Percentiles rank a stretch among this genome's conserved stretches.
phyloP scores from a whole-genome alignment of 2,888 invertebrate genomes.

The Steinernema carpocapsae region DNA sequence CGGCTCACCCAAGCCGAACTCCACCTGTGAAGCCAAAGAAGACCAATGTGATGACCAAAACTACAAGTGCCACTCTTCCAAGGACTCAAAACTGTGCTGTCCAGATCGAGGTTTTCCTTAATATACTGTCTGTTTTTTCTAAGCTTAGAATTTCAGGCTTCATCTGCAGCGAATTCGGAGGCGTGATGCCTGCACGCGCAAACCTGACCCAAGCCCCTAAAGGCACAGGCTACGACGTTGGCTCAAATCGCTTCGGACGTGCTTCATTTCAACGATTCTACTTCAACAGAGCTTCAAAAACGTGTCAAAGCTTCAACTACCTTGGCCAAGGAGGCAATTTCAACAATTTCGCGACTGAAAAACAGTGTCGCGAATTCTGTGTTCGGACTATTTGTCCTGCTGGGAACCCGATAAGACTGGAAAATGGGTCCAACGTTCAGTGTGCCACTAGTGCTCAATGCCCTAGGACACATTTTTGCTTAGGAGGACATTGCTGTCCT shows the following conservation, averaged over 20 bases:
- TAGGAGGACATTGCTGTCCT: conserved; percentile 58
- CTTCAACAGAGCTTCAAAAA: conserved; percentile 46
- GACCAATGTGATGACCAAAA: conserved; percentile 40
- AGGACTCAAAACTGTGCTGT: conserved; percentile 45
- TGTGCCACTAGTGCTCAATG: conserved; percentile 54
- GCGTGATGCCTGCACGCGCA: conserved; percentile 42
- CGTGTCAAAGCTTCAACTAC: conserved; percentile 59
- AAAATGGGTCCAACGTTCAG: conserved; percentile 42
- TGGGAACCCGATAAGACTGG: conserved; percentile 39
- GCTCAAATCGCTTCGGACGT: conserved; percentile 49
- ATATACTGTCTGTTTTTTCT: conserved; percentile 4
- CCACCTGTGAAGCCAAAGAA: conserved; percentile 36
- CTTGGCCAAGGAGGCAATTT: conserved; percentile 64
- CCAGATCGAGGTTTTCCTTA: conserved; percentile 46
- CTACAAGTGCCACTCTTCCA: conserved; percentile 43
- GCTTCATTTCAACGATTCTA: conserved; percentile 45
- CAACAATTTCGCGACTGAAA: conserved; percentile 59
- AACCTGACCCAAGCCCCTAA: conserved; percentile 28
- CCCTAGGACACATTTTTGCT: conserved; percentile 56
- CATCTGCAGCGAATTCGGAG: conserved; percentile 51
- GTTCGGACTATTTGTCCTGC: conserved; percentile 43
- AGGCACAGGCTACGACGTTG: conserved; percentile 47
- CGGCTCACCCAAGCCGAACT: conserved; percentile 51
- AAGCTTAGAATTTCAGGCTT: conserved; percentile 44
- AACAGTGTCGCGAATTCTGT: conserved; percentile 58